Base-by-base conservation (phyloP, 2,888 invertebrate species). In the Tinea pellionella region DNA sequence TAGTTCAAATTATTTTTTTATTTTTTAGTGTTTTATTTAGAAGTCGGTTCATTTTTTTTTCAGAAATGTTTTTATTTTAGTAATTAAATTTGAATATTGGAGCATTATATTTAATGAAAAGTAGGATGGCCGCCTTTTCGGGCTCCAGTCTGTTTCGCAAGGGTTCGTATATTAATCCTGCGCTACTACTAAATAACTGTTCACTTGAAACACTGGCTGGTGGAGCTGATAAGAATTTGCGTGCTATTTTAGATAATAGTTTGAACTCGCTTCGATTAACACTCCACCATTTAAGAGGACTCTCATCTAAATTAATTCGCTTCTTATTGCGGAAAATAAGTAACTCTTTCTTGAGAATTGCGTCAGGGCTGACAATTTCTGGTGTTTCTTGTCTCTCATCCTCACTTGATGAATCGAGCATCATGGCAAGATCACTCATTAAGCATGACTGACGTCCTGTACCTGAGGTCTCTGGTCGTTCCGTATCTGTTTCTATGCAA, bases 161-260 rank as follows among this genome's bases (percentile, higher is more conserved):
- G 56, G 62, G 62, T 59, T 62, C 43, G 61, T 65, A 63, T 58
- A 63, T 63, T 63, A 61, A 61, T 7, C 64, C 64, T 13, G 64
- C 64, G 30, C 61, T 55, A n/a, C n/a, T n/a, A 62, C 62, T 63
- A 63, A 65, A 65, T 60, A 65, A 32, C 53, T 64, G 65, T 61
- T 65, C 65, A 56, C 66, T 64, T n/a, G 63, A 63, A 63, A 65
- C 65, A 63, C 63, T 66, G 61, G 59, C 62, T 58, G 65, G 65
- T 61, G 63, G 64, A 63, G 63, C 32, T 29, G 9, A 29, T 56
- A 29, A 15, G 29, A 56, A n/a, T n/a, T n/a, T n/a, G n/a, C n/a
- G n/a, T n/a, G n/a, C n/a, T n/a, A n/a, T n/a, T n/a, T n/a, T n/a
- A n/a, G n/a, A n/a, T n/a, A n/a, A n/a, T n/a, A n/a, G n/a, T n/a